Percentiles rank a stretch among this genome's conserved stretches.
Conservation (phyloP, 2,888 invertebrate species). For the Polyommatus iphigenia region DNA sequence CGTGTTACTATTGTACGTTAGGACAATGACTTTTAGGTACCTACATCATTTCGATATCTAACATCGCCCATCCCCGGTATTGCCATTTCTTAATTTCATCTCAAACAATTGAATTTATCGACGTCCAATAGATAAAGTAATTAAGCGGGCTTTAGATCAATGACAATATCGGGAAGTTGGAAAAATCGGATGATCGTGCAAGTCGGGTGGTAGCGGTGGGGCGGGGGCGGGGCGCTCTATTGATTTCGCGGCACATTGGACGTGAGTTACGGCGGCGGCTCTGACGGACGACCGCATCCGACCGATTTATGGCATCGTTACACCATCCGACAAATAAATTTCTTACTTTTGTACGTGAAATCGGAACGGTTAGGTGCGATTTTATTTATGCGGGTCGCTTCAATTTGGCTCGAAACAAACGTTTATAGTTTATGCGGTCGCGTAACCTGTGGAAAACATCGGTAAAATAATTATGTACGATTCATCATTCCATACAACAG, state of each 20-base stretch:
- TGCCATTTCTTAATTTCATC: too few relatives aligned
- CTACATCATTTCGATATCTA: too few relatives aligned
- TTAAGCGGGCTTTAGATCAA: not conserved
- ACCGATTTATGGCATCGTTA: constrained; percentile 74
- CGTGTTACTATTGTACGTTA: too few relatives aligned
- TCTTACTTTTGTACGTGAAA: constrained; percentile 50
- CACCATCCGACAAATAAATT: constrained; percentile 68
- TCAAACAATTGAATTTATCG: not conserved
- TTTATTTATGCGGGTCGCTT: constrained; percentile 57
- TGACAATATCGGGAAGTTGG: not conserved
- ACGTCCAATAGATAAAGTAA: not conserved
- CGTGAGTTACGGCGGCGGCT: constrained; percentile 68
- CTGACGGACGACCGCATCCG: constrained; percentile 65
- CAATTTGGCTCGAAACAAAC: constrained; percentile 37
- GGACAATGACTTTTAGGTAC: too few relatives aligned
- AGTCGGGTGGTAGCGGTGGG: not conserved
- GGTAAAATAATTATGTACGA: not conserved
- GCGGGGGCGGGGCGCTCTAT: constrained; percentile 55
- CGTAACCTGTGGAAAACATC: not conserved
- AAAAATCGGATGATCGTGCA: constrained; percentile 11
- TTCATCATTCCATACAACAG: not conserved
- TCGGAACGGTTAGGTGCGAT: constrained; percentile 16
- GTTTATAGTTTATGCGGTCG: constrained; percentile 3
- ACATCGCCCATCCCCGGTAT: too few relatives aligned
- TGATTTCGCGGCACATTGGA: constrained; percentile 77